A percentile compares a stretch with the other conserved stretches of the same genome.
phyloP scores from a whole-genome alignment of 2,888 invertebrate genomes.

The Epistrophe grossulariae region DNA sequence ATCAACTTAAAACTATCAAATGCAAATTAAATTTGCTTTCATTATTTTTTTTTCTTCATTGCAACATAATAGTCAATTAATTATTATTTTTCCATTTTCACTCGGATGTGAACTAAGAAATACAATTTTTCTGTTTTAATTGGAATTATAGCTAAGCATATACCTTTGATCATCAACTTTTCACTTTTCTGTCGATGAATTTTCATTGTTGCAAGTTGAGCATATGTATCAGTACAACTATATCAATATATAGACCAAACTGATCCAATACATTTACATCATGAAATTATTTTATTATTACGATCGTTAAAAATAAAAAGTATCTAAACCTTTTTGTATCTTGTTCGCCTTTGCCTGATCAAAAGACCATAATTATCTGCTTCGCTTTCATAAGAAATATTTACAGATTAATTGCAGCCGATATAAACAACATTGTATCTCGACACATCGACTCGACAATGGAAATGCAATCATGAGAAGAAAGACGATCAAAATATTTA shows the following conservation, averaged over 20 bases:
- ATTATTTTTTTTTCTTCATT: not conserved
- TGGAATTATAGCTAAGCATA: not conserved
- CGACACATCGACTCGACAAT: not conserved
- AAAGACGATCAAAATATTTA: not conserved
- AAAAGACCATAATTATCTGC: slow-evolving; percentile 26
- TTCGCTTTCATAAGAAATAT: slow-evolving; percentile 44
- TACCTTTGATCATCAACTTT: slow-evolving; percentile 17
- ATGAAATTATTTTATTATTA: not conserved
- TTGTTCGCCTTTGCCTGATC: not conserved
- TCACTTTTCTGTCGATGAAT: slow-evolving; percentile 15
- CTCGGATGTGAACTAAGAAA: not conserved
- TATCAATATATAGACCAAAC: not conserved
- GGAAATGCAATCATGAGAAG: slow-evolving; percentile 9
- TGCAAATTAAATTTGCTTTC: slow-evolving; percentile 15
- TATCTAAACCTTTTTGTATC: not conserved
- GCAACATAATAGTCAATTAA: not conserved
- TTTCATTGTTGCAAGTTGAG: not conserved
- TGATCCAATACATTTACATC: not conserved
- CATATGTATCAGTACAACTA: not conserved
- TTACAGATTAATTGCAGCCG: slow-evolving; percentile 30
- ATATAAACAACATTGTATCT: not conserved
- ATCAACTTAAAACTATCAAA: not conserved
- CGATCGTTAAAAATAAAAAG: slow-evolving; percentile 3
- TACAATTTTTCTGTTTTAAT: slow-evolving; percentile 4
- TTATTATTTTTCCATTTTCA: slow-evolving; percentile 11